Evolutionary conservation across 1,140 invertebrate species (phyloP), one percentile per base, ranked within the genome.

Genomic region (Sycobia sp.): DNA sequence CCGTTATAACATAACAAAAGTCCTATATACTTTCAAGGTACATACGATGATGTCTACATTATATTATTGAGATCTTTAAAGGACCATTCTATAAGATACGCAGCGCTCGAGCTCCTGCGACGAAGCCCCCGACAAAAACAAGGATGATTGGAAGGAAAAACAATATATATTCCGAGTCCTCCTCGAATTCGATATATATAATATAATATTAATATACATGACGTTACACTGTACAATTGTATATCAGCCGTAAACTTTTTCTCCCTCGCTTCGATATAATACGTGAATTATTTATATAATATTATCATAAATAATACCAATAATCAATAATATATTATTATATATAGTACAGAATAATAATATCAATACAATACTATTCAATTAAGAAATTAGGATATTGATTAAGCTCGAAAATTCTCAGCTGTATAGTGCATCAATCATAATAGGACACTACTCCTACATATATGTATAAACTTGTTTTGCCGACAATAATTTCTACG

Each of bases 11-110:
- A 79, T 79, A 80, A 81, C 78, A 80, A 80, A n/a, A 80, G 72
- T 79, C 70, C 74, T 79, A 80, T 81, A 82, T 11, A n/a, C 75
- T 82, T 80, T 80, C 76, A 79, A 80, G 77, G 79, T 82, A 80
- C 76, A 80, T 73, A 75, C 68, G 77, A 77, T 77, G 72, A 72
- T 73, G 71, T 76, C 72, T 78, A 78, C n/a, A n/a, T n/a, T n/a
- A n/a, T n/a, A n/a, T 71, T 75, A 76, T 72, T 81, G 76, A 76
- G 72, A 77, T 76, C 70, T 71, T 77, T 71, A 67, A 74, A 62
- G 46, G 41, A 56, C 49, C 36, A 9, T 49, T n/a, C n/a, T n/a
- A n/a, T n/a, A n/a, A n/a, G n/a, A n/a, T 62, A 18, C 74, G 71
- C 69, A 78, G 71, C 75, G 67, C 76, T 74, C 73, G 73, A 76